Evolutionary conservation across 2,113 vertebrate genomes (phyloP).

Genomic region (Lucifuga dentata): DNA sequence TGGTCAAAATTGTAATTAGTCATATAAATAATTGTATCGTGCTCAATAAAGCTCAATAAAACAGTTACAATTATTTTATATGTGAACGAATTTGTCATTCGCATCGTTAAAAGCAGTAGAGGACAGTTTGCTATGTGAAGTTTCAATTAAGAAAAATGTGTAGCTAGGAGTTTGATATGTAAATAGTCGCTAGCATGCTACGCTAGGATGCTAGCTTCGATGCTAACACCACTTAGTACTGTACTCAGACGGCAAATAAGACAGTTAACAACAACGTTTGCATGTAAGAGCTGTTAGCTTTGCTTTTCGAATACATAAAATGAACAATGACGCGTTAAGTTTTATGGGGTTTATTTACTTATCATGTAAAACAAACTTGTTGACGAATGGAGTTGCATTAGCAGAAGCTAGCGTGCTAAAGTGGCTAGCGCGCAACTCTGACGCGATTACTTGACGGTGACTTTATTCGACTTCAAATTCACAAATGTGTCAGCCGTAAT

Average conservation of each 20-base stretch:
- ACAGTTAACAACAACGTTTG: background rate
- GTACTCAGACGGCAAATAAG: background rate
- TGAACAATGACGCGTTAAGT: fast-evolving
- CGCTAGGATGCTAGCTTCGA: slow-evolving; percentile 39
- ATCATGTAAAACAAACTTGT: slow-evolving; percentile 45
- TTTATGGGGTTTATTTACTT: background rate
- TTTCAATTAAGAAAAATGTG: background rate
- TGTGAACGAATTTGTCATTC: too few species aligned
- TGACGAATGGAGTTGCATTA: slow-evolving; percentile 42
- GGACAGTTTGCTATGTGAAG: too few species aligned
- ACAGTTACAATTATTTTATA: too few species aligned
- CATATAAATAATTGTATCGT: too few species aligned
- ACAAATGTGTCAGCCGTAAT: slow-evolving; percentile 13
- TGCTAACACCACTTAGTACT: slow-evolving; percentile 26
- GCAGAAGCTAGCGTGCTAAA: slow-evolving; percentile 58
- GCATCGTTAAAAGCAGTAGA: too few species aligned
- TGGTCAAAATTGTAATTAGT: too few species aligned
- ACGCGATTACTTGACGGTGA: slow-evolving; percentile 21
- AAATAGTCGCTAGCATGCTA: slow-evolving; percentile 56
- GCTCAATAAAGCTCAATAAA: too few species aligned
- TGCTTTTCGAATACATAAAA: too few species aligned
- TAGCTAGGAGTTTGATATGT: slow-evolving; percentile 6
- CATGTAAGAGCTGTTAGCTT: background rate
- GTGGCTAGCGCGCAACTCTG: slow-evolving; percentile 42
- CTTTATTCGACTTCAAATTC: slow-evolving; percentile 15